Evolutionary conservation across 2,113 vertebrate genomes (phyloP), one percentile per base, ranked within the genome.

Genomic region (Hemibagrus wyckioides): DNA sequence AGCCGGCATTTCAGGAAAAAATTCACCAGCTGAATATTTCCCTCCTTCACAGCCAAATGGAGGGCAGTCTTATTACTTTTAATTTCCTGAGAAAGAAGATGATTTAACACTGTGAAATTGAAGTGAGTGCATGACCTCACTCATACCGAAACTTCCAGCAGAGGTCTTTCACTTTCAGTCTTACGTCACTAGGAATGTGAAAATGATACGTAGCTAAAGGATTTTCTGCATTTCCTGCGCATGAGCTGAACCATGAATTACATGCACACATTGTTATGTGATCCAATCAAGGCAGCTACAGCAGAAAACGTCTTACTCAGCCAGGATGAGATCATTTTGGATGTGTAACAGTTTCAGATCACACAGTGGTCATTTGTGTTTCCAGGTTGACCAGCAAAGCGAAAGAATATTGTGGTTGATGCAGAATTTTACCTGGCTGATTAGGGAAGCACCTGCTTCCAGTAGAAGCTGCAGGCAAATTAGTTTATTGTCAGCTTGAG

Each of bases 41-140:
- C 97, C 23, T 97, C 97, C 91, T 98, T 97, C 36, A 98, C 97
- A 1, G 96, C 96, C 92, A 97, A 92, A 88, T 98, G 97, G 71
- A 98, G 91, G 39, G 95, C 94, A 0, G 97, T 97, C 93, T 97
- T 97, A 91, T 95, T 97, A 91, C 97, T 98, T 94, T 98, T 98
- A 91, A 97, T 96, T 92, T 98, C 97, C 97, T 98, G 91, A 2
- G 25, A 65, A 82, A 80, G 67, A 73, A 6, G 25, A 80, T 91
- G 10, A 48, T 30, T 75, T 5, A 80, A 82, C 54, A 30, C 54
- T 75, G 83, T 76, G 84, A 75, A 87, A 87, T 88, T 30, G 56
- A 86, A 67, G 76, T 75, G 76, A 54, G 9, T 73, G 23, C 61
- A 71, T 79, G 59, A 90, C 69, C 13, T 10, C 33, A 48, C 4